phyloP scores from a whole-genome alignment of 2,113 vertebrate genomes.

The Dipodomys ordii region DNA sequence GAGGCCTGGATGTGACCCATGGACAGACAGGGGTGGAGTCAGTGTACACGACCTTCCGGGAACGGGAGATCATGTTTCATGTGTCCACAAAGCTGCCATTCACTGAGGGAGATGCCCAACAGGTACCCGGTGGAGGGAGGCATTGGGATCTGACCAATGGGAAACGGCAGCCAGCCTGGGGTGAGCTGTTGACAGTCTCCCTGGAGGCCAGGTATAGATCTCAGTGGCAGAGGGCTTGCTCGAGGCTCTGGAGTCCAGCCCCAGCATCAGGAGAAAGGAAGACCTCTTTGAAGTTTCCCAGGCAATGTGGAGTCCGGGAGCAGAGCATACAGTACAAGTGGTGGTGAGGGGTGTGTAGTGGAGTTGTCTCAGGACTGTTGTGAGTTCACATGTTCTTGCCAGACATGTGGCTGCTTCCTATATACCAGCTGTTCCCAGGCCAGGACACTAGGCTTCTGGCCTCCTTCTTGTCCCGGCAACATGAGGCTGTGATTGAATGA shows the following conservation, averaged over 20 bases:
- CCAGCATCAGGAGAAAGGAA: not conserved
- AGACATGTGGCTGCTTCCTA: not conserved
- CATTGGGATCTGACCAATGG: not conserved
- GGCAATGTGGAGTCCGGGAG: not conserved
- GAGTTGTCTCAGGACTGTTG: not conserved
- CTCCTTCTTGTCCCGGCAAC: not conserved
- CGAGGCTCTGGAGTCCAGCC: not conserved
- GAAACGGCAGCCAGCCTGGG: not conserved
- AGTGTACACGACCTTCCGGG: conserved; percentile 94
- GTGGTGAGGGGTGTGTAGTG: fast-evolving
- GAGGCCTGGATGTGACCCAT: conserved; percentile 95
- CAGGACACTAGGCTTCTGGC: not conserved
- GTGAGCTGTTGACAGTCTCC: not conserved
- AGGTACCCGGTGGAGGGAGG: conserved; percentile 86
- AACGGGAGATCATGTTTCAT: conserved; percentile 98
- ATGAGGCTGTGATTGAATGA: not conserved
- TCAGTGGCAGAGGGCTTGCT: not conserved
- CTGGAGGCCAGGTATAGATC: not conserved
- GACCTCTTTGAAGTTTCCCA: not conserved
- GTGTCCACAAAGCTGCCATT: conserved; percentile 97
- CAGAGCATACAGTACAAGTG: not conserved
- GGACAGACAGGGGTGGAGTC: conserved; percentile 96
- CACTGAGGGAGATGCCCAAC: conserved; percentile 94
- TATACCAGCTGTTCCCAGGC: not conserved
- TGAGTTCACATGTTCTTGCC: not conserved